Base-by-base conservation (phyloP, 2,888 invertebrate species). In the Ectropis crepuscularia region DNA sequence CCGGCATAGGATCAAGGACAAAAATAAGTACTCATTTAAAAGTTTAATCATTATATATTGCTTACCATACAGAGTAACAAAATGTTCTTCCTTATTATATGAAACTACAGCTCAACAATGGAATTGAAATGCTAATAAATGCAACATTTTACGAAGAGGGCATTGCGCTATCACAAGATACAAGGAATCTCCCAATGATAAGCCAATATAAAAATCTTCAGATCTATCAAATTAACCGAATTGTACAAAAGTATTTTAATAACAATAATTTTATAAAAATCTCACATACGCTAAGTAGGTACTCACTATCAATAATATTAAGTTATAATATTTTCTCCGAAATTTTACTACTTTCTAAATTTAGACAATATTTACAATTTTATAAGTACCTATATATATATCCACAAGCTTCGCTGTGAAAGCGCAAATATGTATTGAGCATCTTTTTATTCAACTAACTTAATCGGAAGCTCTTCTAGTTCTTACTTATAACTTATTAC, bases 31-130 rank as follows among this genome's bases (percentile, higher is more conserved):
- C 69, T 80, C 65, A 70, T 55, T 71, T 62, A 53, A 69, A 79
- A 74, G 63, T 85, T 90, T 87, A 89, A 88, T 90, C 81, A 86
- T 87, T 86, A 90, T 92, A 92, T 92, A 92, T 92, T 92, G 92
- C 92, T 92, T 92, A 92, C 89, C 89, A 83, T 91, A 92, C 86
- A 88, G 86, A 89, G 85, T 89, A 92, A 92, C 91, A 92, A 88
- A 89, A 76, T 80, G 85, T 84, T 85, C 84, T 89, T 83, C 85
- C 86, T 83, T 86, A 87, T 81, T 87, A 85, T 86, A 85, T 80
- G 86, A 84, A 84, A 85, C 80, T 81, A 83, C 80, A 86, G 81
- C 80, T 86, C 86, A 86, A 88, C 76, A 83, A 84, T 83, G 82
- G 78, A 82, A 81, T 85, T 80, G 82, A 92, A 92, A 92, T 92